phyloP scores from a whole-genome alignment of 2,888 invertebrate genomes.

The Tetanocera ferruginea region DNA sequence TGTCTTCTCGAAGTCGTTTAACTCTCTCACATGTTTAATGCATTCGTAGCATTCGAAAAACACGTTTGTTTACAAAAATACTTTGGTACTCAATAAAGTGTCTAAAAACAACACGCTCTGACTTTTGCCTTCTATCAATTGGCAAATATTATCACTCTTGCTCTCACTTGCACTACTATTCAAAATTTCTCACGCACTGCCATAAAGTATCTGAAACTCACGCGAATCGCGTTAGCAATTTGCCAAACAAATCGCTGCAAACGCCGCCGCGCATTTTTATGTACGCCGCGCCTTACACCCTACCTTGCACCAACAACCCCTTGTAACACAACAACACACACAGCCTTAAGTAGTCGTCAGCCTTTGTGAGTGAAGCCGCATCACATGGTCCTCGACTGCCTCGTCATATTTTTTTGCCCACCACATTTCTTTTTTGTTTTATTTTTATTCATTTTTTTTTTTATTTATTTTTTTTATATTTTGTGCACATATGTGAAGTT shows the following conservation, averaged over 20 bases:
- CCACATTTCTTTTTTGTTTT: background rate
- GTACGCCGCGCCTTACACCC: background rate
- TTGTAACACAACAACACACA: background rate
- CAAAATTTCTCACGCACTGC: too few relatives aligned
- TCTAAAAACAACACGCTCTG: too few relatives aligned
- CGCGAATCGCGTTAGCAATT: background rate
- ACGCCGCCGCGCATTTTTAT: background rate
- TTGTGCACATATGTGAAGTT: constrained; percentile 64
- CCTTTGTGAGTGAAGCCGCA: background rate
- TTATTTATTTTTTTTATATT: constrained; percentile 36
- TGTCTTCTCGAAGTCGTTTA: background rate
- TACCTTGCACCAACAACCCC: background rate
- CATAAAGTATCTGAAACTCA: background rate
- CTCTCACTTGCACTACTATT: background rate
- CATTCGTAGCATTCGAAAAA: background rate
- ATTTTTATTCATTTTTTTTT: background rate
- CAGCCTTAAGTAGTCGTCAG: background rate
- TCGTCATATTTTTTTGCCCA: background rate
- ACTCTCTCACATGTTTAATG: background rate
- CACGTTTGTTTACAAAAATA: constrained; percentile 21
- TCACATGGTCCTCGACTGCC: background rate
- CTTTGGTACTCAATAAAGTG: background rate
- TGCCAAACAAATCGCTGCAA: background rate
- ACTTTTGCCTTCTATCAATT: too few relatives aligned
- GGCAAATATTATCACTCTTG: background rate